Evolutionary conservation across 2,888 invertebrate species (phyloP), one percentile per base, ranked within the genome.

Genomic region (Pachycephus smyrnensis): DNA sequence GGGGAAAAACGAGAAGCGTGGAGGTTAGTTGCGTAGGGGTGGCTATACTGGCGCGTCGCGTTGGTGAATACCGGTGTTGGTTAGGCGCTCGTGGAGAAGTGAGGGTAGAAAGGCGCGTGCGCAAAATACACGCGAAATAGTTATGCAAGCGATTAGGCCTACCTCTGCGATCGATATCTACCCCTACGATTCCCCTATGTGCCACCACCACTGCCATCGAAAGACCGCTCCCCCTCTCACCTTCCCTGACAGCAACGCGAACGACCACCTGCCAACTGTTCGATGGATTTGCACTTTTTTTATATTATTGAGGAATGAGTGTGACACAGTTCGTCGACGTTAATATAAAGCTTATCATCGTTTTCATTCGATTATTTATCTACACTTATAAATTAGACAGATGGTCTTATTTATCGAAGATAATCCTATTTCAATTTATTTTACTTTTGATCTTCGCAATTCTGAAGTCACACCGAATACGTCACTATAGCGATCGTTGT

Each of bases 141-240:
- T 84, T 83, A 77, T 78, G 80, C 80, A 80, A 82, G 82, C 79
- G 81, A 82, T 84, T 86, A 83, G 81, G 76, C 80, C 81, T 79
- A 23, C 55, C 55, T 23, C 23, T 55, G 55, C 55, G 23, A 55
- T 55, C 55, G 55, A 55, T 55, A 55, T 55, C 55, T 9, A 55
- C 55, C 23, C 55, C 55, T 55, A 55, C 55, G 55, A 55, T 55
- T 55, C 23, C 55, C 23, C 55, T 55, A 23, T 23, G 23, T 55
- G 55, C 55, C 55, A 23, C 55, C 55, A 23, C 55, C 23, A 55
- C 23, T 55, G 55, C 55, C 23, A 23, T 55, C 23, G 55, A 9
- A 23, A 23, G 23, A 4, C 15, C 9, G 15, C 23, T 23, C 0
- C 55, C 55, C 55, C 23, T 23, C 9, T 23, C 23, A 23, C 55